A percentile compares a stretch with the other conserved stretches of the same genome.
Conservation (phyloP, 2,797 vertebrate genomes). For the Sebastes ruberrimus region DNA sequence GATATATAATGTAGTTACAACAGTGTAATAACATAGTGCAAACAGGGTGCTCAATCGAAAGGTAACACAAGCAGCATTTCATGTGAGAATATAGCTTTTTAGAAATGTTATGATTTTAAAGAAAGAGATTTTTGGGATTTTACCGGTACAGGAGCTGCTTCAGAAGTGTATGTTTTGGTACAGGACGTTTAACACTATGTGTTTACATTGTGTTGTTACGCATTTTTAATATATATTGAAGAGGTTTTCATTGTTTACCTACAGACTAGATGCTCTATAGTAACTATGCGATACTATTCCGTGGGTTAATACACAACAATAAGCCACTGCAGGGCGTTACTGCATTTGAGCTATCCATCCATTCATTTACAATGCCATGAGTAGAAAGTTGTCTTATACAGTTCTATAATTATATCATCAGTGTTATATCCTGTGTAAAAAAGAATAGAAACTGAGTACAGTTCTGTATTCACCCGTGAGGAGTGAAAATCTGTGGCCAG, state of each 20-base stretch:
- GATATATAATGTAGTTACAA: slow-evolving; percentile 55
- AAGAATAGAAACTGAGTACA: slow-evolving; percentile 66
- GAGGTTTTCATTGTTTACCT: slow-evolving; percentile 52
- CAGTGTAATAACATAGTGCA: slow-evolving; percentile 64
- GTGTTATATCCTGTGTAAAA: slow-evolving; percentile 68
- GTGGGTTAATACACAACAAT: slow-evolving; percentile 77
- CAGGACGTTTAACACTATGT: slow-evolving; percentile 29
- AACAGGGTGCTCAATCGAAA: slow-evolving; percentile 58
- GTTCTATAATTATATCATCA: slow-evolving; percentile 60
- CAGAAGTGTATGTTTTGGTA: slow-evolving; percentile 37
- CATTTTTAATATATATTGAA: slow-evolving; percentile 43
- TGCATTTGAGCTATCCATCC: slow-evolving; percentile 61
- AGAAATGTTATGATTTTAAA: slow-evolving; percentile 39
- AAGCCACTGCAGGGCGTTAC: slow-evolving; percentile 70
- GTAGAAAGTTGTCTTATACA: slow-evolving; percentile 75
- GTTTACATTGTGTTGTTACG: slow-evolving; percentile 59
- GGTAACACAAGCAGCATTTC: slow-evolving; percentile 46
- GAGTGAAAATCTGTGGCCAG: slow-evolving; percentile 68
- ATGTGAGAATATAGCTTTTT: slow-evolving; percentile 26
- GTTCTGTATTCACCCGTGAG: slow-evolving; percentile 58
- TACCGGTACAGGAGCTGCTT: slow-evolving; percentile 25
- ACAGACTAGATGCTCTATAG: slow-evolving; percentile 40
- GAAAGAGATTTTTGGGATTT: slow-evolving; percentile 35
- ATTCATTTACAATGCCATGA: slow-evolving; percentile 71
- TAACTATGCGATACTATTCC: slow-evolving; percentile 36